Base-by-base conservation (phyloP, 1,140 invertebrate genomes). In the Dolichoris vasculosae region DNA sequence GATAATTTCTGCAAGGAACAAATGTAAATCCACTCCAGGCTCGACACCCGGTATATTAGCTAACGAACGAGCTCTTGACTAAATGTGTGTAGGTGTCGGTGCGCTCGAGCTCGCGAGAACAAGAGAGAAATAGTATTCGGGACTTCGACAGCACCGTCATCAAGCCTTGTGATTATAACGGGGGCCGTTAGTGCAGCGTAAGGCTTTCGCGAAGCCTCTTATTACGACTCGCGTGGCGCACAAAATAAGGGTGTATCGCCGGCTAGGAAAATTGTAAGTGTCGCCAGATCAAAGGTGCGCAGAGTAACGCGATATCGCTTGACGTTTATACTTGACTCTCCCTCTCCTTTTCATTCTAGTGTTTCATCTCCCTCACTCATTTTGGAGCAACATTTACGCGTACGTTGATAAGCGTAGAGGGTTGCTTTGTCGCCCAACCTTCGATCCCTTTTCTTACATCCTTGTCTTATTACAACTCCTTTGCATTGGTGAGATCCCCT, bases 171-270 rank as follows among this genome's bases (percentile, higher is more conserved):
- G 91, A 93, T 93, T 93, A 93, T 84, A 85, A 63, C 87, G 2
- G 59, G 40, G 78, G 15, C 30, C 43, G 79, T 23, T 83, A 75
- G 87, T 40, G 55, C 86, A 48, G 73, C 71, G 55, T 7, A 38
- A 38, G 75, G 23, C 40, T 32, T 11, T 2, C 38, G 83, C 32
- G 43, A 13, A 79, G 80, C 89, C 92, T 93, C 90, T 93, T 92
- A 93, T 93, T 93, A 93, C 89, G 87, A 88, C 89, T 93, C 91
- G 91, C 91, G 91, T 93, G 92, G 91, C 91, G 90, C 90, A 88
- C 88, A 90, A 92, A 93, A 93, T 93, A 93, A 92, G 93, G 92
- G 93, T 93, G 91, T 93, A 93, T 93, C 92, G 93, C 88, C 91
- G 88, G 90, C 90, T 87, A 89, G 91, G 90, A 90, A 93, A 93